phyloP scores from a whole-genome alignment of 2,113 vertebrate species.

The Canis aureus region DNA sequence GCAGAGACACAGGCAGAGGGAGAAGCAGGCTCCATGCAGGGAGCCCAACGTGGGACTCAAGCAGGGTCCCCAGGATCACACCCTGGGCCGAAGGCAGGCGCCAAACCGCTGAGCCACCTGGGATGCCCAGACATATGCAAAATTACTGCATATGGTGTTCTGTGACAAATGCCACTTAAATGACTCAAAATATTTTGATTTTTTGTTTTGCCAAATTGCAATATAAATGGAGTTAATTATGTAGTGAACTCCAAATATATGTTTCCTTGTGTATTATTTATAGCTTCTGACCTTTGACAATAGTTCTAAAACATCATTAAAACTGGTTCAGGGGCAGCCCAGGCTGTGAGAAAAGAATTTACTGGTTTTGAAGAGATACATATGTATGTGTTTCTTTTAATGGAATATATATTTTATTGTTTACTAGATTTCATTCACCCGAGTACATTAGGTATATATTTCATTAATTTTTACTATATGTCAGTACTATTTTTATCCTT shows the following conservation, averaged over 20 bases:
- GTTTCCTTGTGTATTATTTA: not conserved
- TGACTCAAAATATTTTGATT: conserved; percentile 15
- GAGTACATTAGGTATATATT: not conserved
- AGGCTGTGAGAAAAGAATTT: not conserved
- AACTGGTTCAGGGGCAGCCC: not conserved
- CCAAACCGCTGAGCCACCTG: too few relatives aligned
- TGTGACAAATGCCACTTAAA: not conserved
- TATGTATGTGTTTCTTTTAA: conserved; percentile 10
- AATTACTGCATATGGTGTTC: conserved; percentile 3
- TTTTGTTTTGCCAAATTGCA: not conserved
- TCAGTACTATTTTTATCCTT: not conserved
- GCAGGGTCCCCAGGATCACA: too few relatives aligned
- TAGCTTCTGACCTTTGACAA: not conserved
- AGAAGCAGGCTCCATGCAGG: too few relatives aligned
- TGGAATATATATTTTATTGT: not conserved
- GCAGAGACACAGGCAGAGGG: too few relatives aligned
- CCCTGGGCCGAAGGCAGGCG: too few relatives aligned
- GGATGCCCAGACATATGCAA: not conserved
- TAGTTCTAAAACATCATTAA: not conserved
- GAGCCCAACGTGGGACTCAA: too few relatives aligned
- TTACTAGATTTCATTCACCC: conserved; percentile 21
- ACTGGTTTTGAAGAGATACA: not conserved
- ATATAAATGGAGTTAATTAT: conserved; percentile 25
- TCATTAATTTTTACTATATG: conserved; percentile 16
- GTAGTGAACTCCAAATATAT: not conserved